phyloP scores from a whole-genome alignment of 2,113 vertebrate species.

The Capricornis sumatraensis region DNA sequence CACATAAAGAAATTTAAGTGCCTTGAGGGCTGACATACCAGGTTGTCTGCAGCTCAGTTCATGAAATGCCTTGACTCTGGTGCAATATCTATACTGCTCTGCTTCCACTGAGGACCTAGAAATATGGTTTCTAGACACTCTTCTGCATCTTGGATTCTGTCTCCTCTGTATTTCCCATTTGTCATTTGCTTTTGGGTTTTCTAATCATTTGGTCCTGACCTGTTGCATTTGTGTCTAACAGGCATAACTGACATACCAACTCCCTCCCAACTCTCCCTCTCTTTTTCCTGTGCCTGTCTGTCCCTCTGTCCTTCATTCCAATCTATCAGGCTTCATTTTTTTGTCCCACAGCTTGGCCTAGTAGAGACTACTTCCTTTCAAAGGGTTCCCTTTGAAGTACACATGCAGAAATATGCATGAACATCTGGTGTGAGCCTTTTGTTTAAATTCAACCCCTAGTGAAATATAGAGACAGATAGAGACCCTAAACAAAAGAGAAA shows the following conservation, averaged over 20 bases:
- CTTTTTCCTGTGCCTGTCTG: background rate
- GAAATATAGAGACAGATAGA: conserved; percentile 21
- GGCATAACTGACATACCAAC: background rate
- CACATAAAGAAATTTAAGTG: conserved; percentile 3
- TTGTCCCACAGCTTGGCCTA: background rate
- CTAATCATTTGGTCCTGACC: background rate
- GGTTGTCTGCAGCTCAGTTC: background rate
- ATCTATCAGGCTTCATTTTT: background rate
- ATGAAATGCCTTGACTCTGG: conserved; percentile 9
- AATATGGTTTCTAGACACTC: background rate
- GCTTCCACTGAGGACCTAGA: background rate
- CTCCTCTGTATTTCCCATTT: background rate
- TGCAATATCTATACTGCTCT: background rate
- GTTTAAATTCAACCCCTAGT: conserved; percentile 5
- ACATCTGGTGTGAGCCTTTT: conserved; percentile 46
- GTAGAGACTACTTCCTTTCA: background rate
- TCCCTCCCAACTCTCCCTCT: background rate
- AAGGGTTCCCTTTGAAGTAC: conserved; percentile 17
- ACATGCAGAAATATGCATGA: conserved; percentile 15
- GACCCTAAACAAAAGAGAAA: background rate
- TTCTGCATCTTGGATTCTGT: background rate
- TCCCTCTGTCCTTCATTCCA: background rate
- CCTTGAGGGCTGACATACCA: background rate
- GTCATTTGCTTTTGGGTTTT: background rate
- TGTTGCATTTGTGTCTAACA: background rate